A percentile compares a stretch with the other conserved stretches of the same genome.
Evolutionary conservation across 2,888 invertebrate species (phyloP).

Genomic region (Romanomermis culicivorax): DNA sequence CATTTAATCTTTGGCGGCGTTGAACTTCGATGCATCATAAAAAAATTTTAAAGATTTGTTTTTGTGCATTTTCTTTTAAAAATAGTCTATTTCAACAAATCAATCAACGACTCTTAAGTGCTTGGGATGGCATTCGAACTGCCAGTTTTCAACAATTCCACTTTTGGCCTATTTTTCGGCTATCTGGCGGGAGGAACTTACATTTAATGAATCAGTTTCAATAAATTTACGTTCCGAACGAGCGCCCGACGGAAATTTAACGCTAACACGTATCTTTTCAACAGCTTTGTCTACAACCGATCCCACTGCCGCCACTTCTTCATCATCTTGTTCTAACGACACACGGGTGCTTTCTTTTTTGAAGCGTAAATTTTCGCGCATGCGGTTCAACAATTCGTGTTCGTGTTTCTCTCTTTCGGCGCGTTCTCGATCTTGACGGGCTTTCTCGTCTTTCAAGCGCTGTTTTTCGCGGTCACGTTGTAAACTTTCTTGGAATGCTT

Average conservation of each 20-base stretch:
- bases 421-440: conserved; percentile 29
- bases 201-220: conserved; percentile 25
- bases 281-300: conserved; percentile 14
- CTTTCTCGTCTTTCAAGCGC: conserved; percentile 43
- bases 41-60: no score
- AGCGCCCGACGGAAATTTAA: conserved; percentile 29
- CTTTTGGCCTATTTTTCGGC: no score
- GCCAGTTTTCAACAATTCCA: no score
- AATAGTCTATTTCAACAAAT: no score
- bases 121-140: no score
- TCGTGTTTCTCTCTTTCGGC: conserved; percentile 32
- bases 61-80: no score
- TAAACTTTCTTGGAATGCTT: conserved; percentile 71
- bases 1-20: no score
- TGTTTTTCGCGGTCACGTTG: conserved; percentile 87
- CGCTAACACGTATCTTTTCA: conserved; percentile 26
- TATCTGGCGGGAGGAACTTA: no score
- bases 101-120: no score
- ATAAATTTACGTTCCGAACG: conserved; percentile 29
- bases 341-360: background rate
- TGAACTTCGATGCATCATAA: no score
- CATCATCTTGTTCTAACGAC: conserved; percentile 14
- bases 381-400: conserved; percentile 24
- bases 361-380: background rate
- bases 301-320: no score